Conservation (phyloP, 2,797 vertebrate genomes). For the Eulemur coronatus region DNA sequence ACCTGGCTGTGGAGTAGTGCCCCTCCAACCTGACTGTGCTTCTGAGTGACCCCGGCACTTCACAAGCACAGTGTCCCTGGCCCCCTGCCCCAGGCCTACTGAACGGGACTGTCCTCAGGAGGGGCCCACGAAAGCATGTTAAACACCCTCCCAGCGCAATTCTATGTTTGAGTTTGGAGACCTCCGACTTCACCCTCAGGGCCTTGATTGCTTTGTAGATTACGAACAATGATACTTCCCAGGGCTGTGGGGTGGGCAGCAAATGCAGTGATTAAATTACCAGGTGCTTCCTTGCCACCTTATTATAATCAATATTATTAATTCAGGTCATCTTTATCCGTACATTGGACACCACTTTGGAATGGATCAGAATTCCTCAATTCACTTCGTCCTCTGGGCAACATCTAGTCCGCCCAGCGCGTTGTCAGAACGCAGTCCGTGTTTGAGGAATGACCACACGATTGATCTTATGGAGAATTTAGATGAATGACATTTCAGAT, state of each 20-base stretch:
- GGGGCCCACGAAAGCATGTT: not conserved
- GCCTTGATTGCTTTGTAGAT: not conserved
- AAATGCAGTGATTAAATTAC: not conserved
- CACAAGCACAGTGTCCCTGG: not conserved
- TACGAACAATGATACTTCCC: not conserved
- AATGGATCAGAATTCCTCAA: not conserved
- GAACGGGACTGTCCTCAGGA: not conserved
- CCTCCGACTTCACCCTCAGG: not conserved
- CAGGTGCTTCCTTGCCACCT: not conserved
- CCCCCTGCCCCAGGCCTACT: not conserved
- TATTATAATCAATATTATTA: not conserved
- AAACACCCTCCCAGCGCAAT: not conserved
- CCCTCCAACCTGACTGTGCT: not conserved
- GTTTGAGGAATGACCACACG: not conserved
- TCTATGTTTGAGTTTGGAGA: not conserved
- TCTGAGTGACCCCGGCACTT: not conserved
- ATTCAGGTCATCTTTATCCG: not conserved
- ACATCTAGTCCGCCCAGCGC: not conserved
- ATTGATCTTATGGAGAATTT: not conserved
- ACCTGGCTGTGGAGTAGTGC: not conserved
- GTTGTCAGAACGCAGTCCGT: not conserved
- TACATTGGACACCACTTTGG: not conserved
- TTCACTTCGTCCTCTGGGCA: not conserved
- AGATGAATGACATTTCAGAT: not conserved
- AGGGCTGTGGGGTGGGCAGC: not conserved